Conservation (phyloP, 1,140 invertebrate genomes). For the Halictus rubicundus region DNA sequence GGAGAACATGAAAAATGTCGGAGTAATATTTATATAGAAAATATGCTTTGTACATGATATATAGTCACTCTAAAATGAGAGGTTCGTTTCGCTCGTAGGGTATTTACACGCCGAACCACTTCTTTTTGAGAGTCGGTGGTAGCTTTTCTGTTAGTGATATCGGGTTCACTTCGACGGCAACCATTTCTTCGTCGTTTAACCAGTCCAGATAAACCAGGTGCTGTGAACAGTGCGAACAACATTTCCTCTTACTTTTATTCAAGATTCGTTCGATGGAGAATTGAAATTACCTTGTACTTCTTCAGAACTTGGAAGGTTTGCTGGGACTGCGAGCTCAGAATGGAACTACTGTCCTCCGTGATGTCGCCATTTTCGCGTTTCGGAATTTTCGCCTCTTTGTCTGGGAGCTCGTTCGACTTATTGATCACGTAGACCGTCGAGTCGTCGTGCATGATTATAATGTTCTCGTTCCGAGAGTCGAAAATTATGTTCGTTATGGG, state of each 20-base stretch:
- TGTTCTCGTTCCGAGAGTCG: slow-evolving; percentile 81
- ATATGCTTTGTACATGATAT: slow-evolving; percentile 9
- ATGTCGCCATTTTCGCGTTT: slow-evolving; percentile 73
- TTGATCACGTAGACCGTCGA: slow-evolving; percentile 83
- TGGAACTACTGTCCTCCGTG: slow-evolving; percentile 73
- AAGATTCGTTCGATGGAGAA: slow-evolving; percentile 2
- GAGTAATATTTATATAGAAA: background rate
- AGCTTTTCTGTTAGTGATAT: slow-evolving; percentile 82
- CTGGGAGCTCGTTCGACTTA: slow-evolving; percentile 77
- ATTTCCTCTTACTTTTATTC: background rate
- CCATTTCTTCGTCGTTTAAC: slow-evolving; percentile 83
- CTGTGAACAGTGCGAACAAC: slow-evolving; percentile 77
- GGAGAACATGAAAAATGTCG: slow-evolving; percentile 1
- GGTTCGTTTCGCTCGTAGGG: background rate
- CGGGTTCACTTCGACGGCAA: slow-evolving; percentile 86
- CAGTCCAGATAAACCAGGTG: slow-evolving; percentile 84
- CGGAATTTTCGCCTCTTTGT: slow-evolving; percentile 74
- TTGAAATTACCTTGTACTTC: slow-evolving; percentile 78
- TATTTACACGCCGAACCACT: slow-evolving; percentile 82
- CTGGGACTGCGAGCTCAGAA: slow-evolving; percentile 69
- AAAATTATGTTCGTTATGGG: slow-evolving; percentile 82
- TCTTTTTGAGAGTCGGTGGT: slow-evolving; percentile 83
- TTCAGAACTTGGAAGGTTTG: slow-evolving; percentile 76
- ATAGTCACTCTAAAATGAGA: background rate
- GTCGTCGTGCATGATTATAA: slow-evolving; percentile 85